Evolutionary conservation across 2,797 vertebrate species (phyloP).

Genomic region (Poecilia picta): DNA sequence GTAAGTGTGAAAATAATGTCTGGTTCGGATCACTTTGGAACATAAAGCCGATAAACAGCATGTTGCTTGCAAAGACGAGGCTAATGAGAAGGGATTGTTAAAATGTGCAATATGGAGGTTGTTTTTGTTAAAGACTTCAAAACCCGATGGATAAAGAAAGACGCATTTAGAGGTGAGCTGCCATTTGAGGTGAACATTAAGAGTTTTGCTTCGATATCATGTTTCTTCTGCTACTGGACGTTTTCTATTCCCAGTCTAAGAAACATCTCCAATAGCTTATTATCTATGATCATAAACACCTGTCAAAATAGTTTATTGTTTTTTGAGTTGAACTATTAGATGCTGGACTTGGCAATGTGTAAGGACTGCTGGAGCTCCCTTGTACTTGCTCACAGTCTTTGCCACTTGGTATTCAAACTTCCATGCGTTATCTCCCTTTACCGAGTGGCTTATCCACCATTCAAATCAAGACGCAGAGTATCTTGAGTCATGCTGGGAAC

Average conservation of each 20-base stretch:
- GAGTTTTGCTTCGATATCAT: constrained; percentile 22
- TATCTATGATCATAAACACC: neutral
- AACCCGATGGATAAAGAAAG: constrained; percentile 6
- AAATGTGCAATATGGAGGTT: neutral
- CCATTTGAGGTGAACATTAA: constrained; percentile 42
- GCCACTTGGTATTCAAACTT: constrained; percentile 18
- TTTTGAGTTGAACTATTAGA: neutral
- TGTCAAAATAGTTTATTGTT: neutral
- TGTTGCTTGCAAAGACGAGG: neutral
- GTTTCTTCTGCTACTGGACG: neutral
- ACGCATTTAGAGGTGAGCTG: constrained; percentile 25
- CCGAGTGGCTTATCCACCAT: constrained; percentile 29
- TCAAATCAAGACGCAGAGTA: constrained; percentile 22
- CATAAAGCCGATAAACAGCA: neutral
- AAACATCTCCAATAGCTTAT: neutral
- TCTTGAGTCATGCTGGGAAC: constrained; percentile 19
- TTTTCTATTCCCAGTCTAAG: neutral
- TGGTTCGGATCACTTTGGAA: neutral
- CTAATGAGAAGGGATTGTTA: neutral
- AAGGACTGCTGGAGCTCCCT: neutral
- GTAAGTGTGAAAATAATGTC: neutral
- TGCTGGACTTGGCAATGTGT: neutral
- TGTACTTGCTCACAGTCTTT: neutral
- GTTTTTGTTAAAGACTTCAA: neutral
- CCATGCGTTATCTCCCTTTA: constrained; percentile 34